A percentile compares a stretch with the other conserved stretches of the same genome.
Conservation (phyloP, 2,797 vertebrate genomes). For the Acanthurus leucopareius region DNA sequence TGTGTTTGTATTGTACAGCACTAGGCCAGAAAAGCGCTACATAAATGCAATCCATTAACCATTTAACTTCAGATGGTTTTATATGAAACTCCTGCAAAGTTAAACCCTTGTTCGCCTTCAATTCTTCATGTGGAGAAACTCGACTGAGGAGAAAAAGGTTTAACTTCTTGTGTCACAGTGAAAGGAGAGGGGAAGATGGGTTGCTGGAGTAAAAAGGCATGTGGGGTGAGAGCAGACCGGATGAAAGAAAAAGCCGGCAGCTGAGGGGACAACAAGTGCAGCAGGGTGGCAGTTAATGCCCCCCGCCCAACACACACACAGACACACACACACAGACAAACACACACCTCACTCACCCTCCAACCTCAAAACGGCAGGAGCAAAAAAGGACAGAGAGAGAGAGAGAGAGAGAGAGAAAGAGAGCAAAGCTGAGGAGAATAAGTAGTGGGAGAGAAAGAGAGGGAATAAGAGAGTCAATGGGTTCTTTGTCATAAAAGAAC, state of each 20-base stretch:
- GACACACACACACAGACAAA: conserved; percentile 25
- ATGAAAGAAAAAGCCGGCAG: conserved; percentile 77
- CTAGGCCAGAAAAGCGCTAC: too few relatives aligned
- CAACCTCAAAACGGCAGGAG: conserved; percentile 64
- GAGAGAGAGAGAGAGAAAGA: conserved; percentile 56
- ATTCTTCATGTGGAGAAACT: conserved; percentile 48
- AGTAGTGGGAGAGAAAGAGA: conserved; percentile 70
- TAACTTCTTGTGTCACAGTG: conserved; percentile 44
- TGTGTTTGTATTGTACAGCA: too few relatives aligned
- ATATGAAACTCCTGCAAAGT: conserved; percentile 34
- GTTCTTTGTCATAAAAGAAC: conserved; percentile 87
- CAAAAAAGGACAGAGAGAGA: conserved; percentile 63
- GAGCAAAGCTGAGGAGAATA: conserved; percentile 75
- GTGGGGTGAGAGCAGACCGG: conserved; percentile 63
- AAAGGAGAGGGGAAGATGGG: conserved; percentile 66
- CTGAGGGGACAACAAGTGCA: conserved; percentile 81
- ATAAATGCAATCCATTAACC: too few relatives aligned
- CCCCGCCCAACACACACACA: conserved; percentile 34
- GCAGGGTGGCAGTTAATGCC: conserved; percentile 79
- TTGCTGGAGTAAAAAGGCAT: conserved; percentile 56
- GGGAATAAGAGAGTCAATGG: conserved; percentile 82
- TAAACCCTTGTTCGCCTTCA: conserved; percentile 32
- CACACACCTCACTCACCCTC: conserved; percentile 55
- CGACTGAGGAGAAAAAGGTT: conserved; percentile 51
- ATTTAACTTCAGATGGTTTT: conserved; percentile 27